These are phyloP conservation scores for Cotesia vestalis DNA, from an alignment of 1,140 invertebrate species.

Conservation along the genomic window DNA sequence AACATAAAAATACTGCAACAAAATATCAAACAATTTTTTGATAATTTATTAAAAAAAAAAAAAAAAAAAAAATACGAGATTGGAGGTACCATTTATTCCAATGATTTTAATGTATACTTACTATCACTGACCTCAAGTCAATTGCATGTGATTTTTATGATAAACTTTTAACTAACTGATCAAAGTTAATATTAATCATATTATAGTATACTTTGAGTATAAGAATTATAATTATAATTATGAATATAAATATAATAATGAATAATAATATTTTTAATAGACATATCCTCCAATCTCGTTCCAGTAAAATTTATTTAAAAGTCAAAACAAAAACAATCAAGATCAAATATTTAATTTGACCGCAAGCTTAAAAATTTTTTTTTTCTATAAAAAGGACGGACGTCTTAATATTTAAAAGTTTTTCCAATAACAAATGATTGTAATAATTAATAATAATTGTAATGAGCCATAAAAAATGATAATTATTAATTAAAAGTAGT, in stretches of 20 bases:
- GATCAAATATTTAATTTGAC: no score
- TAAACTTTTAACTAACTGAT: slow-evolving; percentile 3
- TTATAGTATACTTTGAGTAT: no score
- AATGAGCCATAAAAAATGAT: slow-evolving; percentile 10
- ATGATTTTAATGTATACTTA: no score
- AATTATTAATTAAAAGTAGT: neutral
- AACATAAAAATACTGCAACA: no score
- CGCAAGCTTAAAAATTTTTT: no score
- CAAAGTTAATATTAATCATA: neutral
- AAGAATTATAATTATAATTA: no score
- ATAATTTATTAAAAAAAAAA: no score
- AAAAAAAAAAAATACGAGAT: neutral
- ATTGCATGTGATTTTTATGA: slow-evolving; percentile 1
- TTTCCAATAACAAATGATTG: slow-evolving; percentile 1
- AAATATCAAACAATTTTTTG: no score
- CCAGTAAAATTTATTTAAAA: no score
- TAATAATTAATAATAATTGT: slow-evolving; percentile 14
- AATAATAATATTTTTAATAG: slow-evolving; percentile 6
- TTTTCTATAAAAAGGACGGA: no score
- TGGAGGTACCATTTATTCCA: neutral
- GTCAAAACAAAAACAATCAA: no score
- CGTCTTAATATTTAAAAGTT: neutral
- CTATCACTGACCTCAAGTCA: no score
- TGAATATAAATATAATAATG: neutral
- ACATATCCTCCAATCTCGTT: slow-evolving; percentile 2